Percentiles rank a stretch among this genome's conserved stretches.
Conservation (phyloP, 2,888 invertebrate species). For the Drosophila cognata region DNA sequence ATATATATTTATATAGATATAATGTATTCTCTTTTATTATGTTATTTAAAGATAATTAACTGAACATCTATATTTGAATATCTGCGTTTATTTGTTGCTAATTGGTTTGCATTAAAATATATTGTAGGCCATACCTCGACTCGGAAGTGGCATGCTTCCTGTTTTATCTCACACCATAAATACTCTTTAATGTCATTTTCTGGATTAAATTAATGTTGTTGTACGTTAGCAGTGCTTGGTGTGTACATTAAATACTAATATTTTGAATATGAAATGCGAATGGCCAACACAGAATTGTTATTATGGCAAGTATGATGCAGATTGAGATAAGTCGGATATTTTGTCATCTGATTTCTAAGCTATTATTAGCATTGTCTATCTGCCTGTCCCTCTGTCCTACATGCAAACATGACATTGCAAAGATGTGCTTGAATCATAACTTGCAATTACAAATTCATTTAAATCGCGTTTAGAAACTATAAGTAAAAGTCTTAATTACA, state of each 20-base stretch:
- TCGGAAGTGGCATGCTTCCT: background rate
- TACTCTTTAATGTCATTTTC: background rate
- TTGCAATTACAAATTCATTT: background rate
- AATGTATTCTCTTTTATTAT: background rate
- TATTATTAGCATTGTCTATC: background rate
- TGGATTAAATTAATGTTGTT: background rate
- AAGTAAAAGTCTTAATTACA: background rate
- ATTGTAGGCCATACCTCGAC: background rate
- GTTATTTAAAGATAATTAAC: background rate
- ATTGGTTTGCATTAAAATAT: background rate
- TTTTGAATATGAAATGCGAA: background rate
- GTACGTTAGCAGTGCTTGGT: background rate
- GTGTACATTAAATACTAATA: background rate
- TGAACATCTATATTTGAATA: background rate
- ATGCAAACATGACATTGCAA: background rate
- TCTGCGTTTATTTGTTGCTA: background rate
- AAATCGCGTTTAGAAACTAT: background rate
- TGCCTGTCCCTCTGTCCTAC: too few relatives aligned
- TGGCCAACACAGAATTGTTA: background rate
- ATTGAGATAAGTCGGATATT: background rate
- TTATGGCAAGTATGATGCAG: background rate
- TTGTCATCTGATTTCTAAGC: background rate
- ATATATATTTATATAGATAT: background rate
- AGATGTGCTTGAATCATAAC: background rate
- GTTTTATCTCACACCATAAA: background rate